Evolutionary conservation across 2,888 invertebrate genomes (phyloP).

Genomic region (Rhodophaea formosa): DNA sequence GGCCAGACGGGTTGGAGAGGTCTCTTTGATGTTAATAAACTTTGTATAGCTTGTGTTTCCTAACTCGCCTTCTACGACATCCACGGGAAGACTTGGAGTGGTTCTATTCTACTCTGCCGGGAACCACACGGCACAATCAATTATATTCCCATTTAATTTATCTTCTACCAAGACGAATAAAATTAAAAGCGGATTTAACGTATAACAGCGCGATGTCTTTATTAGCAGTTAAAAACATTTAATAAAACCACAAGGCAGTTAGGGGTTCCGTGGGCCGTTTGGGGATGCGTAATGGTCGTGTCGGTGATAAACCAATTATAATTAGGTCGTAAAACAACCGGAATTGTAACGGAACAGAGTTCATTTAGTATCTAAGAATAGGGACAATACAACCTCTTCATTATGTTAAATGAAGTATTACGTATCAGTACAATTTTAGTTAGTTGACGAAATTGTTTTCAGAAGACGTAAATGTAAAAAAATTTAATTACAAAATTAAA

Average conservation of each 20-base stretch:
- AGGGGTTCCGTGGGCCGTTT: slow-evolving; percentile 47
- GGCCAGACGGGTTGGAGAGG: too few species aligned
- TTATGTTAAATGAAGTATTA: not conserved
- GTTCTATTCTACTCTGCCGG: too few species aligned
- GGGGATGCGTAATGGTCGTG: slow-evolving; percentile 51
- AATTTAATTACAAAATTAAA: too few species aligned
- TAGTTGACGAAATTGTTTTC: too few species aligned
- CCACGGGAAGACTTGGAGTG: too few species aligned
- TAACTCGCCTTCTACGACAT: too few species aligned
- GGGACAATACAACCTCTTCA: slow-evolving; percentile 16
- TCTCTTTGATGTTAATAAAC: too few species aligned
- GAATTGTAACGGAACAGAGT: slow-evolving; percentile 65
- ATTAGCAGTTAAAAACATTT: slow-evolving; percentile 52
- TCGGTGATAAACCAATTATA: slow-evolving; percentile 63
- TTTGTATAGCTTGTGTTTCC: too few species aligned
- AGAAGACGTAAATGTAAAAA: too few species aligned
- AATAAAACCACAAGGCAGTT: slow-evolving; percentile 47
- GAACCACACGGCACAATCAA: too few species aligned
- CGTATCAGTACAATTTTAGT: too few species aligned
- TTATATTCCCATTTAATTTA: not conserved
- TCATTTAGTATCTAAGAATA: slow-evolving; percentile 60
- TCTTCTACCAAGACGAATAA: slow-evolving; percentile 25
- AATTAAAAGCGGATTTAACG: slow-evolving; percentile 25
- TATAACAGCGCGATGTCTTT: slow-evolving; percentile 28
- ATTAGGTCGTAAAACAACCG: slow-evolving; percentile 68